Evolutionary conservation across 53 echinoderm and acorn worm genomes (phyloP).

Genomic region (Hippasteria phrygiana): DNA sequence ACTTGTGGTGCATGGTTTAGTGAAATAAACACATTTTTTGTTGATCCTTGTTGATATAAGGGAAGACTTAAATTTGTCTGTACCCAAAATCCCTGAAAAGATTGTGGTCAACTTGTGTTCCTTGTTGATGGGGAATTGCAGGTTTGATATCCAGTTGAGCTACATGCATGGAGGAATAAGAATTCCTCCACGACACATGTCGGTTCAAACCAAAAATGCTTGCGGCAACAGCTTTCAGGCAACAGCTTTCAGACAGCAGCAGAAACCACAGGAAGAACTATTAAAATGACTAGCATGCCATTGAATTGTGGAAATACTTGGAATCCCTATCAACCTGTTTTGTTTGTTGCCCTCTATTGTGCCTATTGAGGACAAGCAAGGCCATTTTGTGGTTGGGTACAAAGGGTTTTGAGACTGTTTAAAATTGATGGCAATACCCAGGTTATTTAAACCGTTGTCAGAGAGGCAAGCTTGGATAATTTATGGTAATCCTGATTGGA

Average conservation of each 20-base stretch:
- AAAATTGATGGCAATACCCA: too few species aligned
- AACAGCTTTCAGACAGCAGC: not conserved
- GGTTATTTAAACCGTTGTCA: not conserved
- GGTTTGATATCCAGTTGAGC: too few species aligned
- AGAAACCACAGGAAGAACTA: not conserved
- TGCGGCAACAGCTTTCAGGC: too few species aligned
- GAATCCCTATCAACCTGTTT: not conserved
- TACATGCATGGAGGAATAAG: too few species aligned
- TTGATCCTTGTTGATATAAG: too few species aligned
- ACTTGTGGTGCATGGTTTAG: too few species aligned
- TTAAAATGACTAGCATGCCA: conserved; percentile 20
- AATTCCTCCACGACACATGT: too few species aligned
- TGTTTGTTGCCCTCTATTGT: not conserved
- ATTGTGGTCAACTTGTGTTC: too few species aligned
- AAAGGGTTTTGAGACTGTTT: not conserved
- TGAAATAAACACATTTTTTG: too few species aligned
- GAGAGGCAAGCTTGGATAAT: not conserved
- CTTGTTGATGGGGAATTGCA: too few species aligned
- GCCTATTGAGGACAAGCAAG: not conserved
- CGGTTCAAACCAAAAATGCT: not conserved
- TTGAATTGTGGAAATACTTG: conserved; percentile 19
- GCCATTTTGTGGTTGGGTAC: not conserved
- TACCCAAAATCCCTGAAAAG: too few species aligned
- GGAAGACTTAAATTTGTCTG: too few species aligned
- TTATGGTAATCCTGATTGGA: not conserved